Evolutionary conservation across 2,113 vertebrate species (phyloP).

Genomic region (Phainopepla nitens): DNA sequence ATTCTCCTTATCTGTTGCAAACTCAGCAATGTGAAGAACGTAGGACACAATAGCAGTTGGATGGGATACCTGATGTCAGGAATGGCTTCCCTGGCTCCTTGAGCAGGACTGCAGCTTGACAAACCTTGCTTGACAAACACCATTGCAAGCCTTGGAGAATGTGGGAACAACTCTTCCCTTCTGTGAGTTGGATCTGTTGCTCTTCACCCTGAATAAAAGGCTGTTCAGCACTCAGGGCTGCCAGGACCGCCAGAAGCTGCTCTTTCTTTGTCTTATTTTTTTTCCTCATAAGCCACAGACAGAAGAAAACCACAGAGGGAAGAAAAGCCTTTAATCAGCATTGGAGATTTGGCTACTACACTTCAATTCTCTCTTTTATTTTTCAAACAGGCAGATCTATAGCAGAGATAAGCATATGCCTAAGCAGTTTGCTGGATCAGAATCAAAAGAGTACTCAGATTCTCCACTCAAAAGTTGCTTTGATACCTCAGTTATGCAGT

Average conservation of each 20-base stretch:
- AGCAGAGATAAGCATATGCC: conserved; percentile 27
- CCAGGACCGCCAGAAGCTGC: not conserved
- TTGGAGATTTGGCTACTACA: not conserved
- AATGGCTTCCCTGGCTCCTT: not conserved
- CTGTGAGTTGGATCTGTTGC: not conserved
- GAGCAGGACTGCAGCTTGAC: not conserved
- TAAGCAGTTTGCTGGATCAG: conserved; percentile 14
- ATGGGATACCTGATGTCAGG: not conserved
- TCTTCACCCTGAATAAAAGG: not conserved
- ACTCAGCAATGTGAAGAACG: not conserved
- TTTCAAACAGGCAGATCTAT: conserved; percentile 14
- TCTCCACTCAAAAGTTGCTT: conserved; percentile 1
- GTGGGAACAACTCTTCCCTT: not conserved
- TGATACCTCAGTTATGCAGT: not conserved
- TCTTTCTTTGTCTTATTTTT: not conserved
- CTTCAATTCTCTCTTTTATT: not conserved
- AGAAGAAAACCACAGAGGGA: conserved; percentile 4
- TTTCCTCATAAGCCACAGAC: not conserved
- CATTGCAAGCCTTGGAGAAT: not conserved
- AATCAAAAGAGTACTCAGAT: not conserved
- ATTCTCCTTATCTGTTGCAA: conserved; percentile 27
- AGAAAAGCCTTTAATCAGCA: conserved; percentile 38
- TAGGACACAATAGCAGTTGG: not conserved
- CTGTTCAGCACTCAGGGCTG: not conserved
- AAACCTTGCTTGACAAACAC: not conserved